Percentiles rank a stretch among this genome's conserved stretches.
phyloP scores from a whole-genome alignment of 2,113 vertebrate species.

The Vireo altiloquus region DNA sequence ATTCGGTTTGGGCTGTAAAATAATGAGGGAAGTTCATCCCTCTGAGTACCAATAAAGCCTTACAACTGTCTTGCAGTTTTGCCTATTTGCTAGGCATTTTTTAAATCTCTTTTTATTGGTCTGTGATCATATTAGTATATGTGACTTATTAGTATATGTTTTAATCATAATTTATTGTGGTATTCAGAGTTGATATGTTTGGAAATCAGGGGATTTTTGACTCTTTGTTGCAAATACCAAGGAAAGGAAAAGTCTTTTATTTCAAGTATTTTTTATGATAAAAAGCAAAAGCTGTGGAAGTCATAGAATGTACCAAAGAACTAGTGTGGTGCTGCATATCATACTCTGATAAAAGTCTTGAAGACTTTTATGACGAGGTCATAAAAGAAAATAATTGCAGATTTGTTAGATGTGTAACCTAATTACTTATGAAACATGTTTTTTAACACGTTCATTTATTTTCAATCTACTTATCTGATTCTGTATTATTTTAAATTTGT shows the following conservation, averaged over 20 bases:
- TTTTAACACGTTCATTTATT: neutral
- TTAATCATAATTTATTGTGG: neutral
- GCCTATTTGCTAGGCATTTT: neutral
- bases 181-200: neutral
- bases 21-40: neutral
- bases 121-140: neutral
- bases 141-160: neutral
- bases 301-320: neutral
- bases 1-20: neutral
- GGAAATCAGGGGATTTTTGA: neutral
- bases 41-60: neutral
- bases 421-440: neutral
- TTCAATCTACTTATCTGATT: neutral
- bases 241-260: neutral
- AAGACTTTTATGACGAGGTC: neutral
- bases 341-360: neutral
- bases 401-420: neutral
- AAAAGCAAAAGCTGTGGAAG: neutral
- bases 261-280: neutral
- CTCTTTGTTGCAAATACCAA: accelerated
- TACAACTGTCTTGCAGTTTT: neutral
- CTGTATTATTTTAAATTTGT: neutral
- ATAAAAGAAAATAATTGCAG: neutral
- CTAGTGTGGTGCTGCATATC: neutral
- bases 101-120: neutral